Percentiles rank a stretch among this genome's conserved stretches.
phyloP scores from a whole-genome alignment of 2,113 vertebrate genomes.

The Pomatorhinus ruficollis region DNA sequence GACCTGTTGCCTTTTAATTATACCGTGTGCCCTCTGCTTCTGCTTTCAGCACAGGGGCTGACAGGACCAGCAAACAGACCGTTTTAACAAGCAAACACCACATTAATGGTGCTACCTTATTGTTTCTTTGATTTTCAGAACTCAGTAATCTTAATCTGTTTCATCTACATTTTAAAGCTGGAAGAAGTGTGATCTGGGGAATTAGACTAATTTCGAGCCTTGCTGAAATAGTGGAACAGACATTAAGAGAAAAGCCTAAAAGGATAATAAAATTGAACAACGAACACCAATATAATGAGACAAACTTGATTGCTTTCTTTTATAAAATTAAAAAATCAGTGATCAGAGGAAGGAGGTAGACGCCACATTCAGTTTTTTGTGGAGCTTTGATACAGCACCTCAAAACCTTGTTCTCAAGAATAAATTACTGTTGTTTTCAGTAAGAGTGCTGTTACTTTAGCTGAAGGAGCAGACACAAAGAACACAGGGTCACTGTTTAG shows the following conservation, averaged over 20 bases:
- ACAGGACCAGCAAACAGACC: not conserved
- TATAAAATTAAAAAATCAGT: constrained; percentile 34
- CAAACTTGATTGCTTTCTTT: constrained; percentile 50
- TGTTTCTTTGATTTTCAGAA: constrained; percentile 44
- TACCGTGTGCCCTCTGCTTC: not conserved
- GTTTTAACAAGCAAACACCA: not conserved
- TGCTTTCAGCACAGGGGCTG: not conserved
- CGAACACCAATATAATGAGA: constrained; percentile 21
- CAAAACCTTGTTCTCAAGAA: not conserved
- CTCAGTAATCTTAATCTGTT: constrained; percentile 45
- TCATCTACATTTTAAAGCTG: constrained; percentile 38
- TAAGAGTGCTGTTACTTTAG: not conserved
- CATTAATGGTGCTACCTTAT: not conserved
- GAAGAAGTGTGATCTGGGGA: constrained; percentile 40
- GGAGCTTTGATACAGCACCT: constrained; percentile 16
- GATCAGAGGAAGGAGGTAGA: constrained; percentile 31
- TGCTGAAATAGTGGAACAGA: constrained; percentile 51
- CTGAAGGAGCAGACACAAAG: constrained; percentile 38
- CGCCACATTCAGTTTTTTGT: rapidly evolving
- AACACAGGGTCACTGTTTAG: not conserved
- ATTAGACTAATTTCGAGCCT: constrained; percentile 59
- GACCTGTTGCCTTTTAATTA: constrained; percentile 33
- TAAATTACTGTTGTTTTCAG: constrained; percentile 2
- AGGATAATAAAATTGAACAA: constrained; percentile 49
- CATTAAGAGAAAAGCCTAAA: constrained; percentile 40